Evolutionary conservation across 2,888 invertebrate genomes (phyloP).

Genomic region (Limnephilus auricula): DNA sequence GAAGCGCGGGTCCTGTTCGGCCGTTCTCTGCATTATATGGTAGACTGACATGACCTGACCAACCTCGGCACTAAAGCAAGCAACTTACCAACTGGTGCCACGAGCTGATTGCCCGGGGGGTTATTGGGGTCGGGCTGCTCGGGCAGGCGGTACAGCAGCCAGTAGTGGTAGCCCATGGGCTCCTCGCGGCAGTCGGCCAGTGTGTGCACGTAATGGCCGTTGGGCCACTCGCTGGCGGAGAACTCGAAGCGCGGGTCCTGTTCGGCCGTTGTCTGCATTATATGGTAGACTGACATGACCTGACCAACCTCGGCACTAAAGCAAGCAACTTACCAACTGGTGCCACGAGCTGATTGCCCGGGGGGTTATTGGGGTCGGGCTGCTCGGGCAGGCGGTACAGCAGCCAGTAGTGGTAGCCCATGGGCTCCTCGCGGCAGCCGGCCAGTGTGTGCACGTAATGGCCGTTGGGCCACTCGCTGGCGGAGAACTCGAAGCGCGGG

Average conservation of each 20-base stretch:
- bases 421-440: constrained; percentile 87
- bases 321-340: constrained; percentile 84
- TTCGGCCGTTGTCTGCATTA: constrained; percentile 91
- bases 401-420: constrained; percentile 94
- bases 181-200: constrained; percentile 88
- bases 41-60: constrained; percentile 77
- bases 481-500: constrained; percentile 84
- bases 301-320: no score
- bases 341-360: constrained; percentile 91
- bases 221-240: constrained; percentile 93
- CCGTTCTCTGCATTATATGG: constrained; percentile 89
- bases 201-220: constrained; percentile 94
- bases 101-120: constrained; percentile 91
- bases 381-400: constrained; percentile 88
- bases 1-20: constrained; percentile 84
- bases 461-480: constrained; percentile 94
- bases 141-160: constrained; percentile 90
- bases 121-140: constrained; percentile 87
- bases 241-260: constrained; percentile 85
- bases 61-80: no score
- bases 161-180: constrained; percentile 92
- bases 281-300: constrained; percentile 81
- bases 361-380: constrained; percentile 88
- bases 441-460: constrained; percentile 93
- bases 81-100: constrained; percentile 89